A percentile compares a stretch with the other conserved stretches of the same genome.
These are phyloP conservation scores for Hepsetus odoe DNA, from an alignment of 2,113 vertebrate species.

Conservation along the genomic window DNA sequence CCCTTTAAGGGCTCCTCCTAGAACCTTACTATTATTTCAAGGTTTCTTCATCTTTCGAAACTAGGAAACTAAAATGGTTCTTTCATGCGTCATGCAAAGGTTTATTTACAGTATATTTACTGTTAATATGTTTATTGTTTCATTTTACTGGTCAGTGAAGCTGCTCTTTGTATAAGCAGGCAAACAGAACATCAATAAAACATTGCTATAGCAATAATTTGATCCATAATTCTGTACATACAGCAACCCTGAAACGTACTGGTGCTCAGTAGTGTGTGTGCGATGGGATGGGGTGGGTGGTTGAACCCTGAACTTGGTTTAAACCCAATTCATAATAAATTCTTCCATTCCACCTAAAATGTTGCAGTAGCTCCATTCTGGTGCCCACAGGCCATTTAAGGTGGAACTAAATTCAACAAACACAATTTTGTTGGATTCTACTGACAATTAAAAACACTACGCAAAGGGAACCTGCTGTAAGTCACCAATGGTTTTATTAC, in stretches of 20 bases:
- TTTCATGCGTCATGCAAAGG: too few relatives aligned
- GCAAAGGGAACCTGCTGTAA: conserved; percentile 62
- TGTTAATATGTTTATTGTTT: conserved; percentile 8
- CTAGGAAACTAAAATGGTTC: too few relatives aligned
- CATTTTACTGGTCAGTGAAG: too few relatives aligned
- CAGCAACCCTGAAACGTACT: background rate
- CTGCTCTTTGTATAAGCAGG: conserved; percentile 19
- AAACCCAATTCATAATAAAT: background rate
- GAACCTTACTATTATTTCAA: too few relatives aligned
- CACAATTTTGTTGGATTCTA: too few relatives aligned
- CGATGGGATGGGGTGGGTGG: background rate
- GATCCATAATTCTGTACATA: background rate
- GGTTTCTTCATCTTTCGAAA: too few relatives aligned
- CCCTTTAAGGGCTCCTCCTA: too few relatives aligned
- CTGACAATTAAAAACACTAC: background rate
- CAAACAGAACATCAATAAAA: background rate
- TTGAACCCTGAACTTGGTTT: background rate
- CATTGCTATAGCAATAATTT: conserved; percentile 18
- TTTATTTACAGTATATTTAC: too few relatives aligned
- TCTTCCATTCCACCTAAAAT: too few relatives aligned
- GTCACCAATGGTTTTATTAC: conserved; percentile 80
- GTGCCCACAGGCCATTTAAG: too few relatives aligned
- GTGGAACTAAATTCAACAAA: too few relatives aligned
- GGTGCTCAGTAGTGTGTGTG: background rate
- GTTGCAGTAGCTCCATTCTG: too few relatives aligned